Percentiles rank a stretch among this genome's conserved stretches.
Evolutionary conservation across 1,140 invertebrate species (phyloP).

Genomic region (Bombus ignitus): DNA sequence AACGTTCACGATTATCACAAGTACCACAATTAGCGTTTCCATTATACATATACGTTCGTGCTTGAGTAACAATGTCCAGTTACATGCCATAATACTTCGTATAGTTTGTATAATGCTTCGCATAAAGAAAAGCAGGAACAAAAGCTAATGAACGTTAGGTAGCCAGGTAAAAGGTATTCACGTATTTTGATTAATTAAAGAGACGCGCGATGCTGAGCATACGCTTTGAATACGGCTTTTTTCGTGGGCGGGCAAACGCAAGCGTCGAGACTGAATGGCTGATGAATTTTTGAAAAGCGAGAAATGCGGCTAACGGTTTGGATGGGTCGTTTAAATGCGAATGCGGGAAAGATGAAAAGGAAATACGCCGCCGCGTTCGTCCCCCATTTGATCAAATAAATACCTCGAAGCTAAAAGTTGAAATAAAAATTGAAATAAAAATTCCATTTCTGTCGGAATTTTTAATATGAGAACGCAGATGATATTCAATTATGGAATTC

Average conservation of each 20-base stretch:
- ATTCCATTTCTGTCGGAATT: no score
- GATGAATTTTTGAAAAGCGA: constrained; percentile 10
- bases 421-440: neutral
- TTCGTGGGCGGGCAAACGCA: neutral
- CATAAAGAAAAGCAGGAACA: neutral
- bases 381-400: neutral
- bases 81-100: no score
- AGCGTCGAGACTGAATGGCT: neutral
- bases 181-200: neutral
- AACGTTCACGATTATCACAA: no score
- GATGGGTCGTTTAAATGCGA: constrained; percentile 1
- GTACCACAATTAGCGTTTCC: no score
- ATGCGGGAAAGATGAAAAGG: neutral
- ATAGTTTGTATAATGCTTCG: neutral
- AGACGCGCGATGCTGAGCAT: neutral
- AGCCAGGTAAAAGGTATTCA: neutral
- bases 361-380: no score
- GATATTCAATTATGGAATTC: neutral
- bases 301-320: neutral
- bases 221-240: neutral
- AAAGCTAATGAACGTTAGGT: neutral
- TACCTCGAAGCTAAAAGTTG: neutral
- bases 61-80: no score
- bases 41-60: no score
- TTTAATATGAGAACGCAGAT: neutral